Evolutionary conservation across 2,797 vertebrate genomes (phyloP), one percentile per base, ranked within the genome.

Genomic region (Momotus momota): DNA sequence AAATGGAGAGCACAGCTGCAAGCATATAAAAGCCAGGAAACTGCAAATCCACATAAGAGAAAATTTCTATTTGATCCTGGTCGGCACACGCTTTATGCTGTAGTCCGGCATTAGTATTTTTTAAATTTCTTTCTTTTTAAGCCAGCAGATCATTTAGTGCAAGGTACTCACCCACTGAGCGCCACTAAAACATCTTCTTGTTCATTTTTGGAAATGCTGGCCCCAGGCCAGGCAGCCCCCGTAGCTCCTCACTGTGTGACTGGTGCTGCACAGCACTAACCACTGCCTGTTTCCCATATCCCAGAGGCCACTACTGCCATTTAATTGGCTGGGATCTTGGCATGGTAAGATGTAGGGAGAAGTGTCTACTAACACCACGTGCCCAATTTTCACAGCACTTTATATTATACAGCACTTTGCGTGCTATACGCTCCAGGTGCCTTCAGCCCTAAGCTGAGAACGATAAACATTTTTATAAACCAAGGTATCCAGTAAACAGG

Each of bases 221-320:
- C 45, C 54, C 46, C 43, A n/a, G 38, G 51, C 26, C 69, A 46
- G 23, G 83, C 55, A 48, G 40, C 27, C 41, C n/a, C 69, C 43
- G 29, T 0, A 0, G 2, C 38, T 20, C 46, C 65, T 35, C 60
- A 2, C 48, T 1, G 19, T 27, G 26, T 0, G 4, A 31, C 66
- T 1, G 1, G 6, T 4, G 61, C 84, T 8, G 1, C 4, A 1
- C 62, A 27, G 75, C 41, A 49, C 64, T 45, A 35, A 14, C 14
- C 18, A 1, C 69, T 38, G 20, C 3, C 6, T 0, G 3, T 5
- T n/a, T 52, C 4, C 25, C 0, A 0, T 54, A 35, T 43, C 65
- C 7, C 1, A 40, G 81, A 55, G 46, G 33, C 31, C 18, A 3
- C 82, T 2, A 2, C 5, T 67, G 38, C 5, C 7, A 6, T 38